phyloP scores from a whole-genome alignment of 2,113 vertebrate species.

The Bufo bufo region DNA sequence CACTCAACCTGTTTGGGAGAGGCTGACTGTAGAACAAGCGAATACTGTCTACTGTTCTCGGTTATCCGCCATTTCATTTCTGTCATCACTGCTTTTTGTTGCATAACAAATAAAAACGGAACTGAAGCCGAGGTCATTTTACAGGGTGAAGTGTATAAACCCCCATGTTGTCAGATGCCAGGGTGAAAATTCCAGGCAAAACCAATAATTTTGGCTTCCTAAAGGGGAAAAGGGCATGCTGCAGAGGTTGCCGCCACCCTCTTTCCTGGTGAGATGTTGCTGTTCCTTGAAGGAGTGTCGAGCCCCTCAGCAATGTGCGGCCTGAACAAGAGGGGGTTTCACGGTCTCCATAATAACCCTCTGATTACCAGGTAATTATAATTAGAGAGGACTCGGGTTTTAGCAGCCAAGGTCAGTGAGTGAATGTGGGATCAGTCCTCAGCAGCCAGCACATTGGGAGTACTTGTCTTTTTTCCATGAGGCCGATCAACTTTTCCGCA shows the following conservation, averaged over 20 bases:
- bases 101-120: too few species aligned
- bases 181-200: too few species aligned
- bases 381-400: slow-evolving; percentile 41
- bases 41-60: not conserved
- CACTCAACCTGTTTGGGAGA: too few species aligned
- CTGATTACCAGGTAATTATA: slow-evolving; percentile 57
- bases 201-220: not conserved
- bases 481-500: not conserved
- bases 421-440: slow-evolving; percentile 31
- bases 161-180: not conserved
- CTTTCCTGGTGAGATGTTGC: too few species aligned
- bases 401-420: slow-evolving; percentile 37
- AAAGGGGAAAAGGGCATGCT: not conserved
- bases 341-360: slow-evolving; percentile 47
- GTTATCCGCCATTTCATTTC: not conserved
- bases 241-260: not conserved
- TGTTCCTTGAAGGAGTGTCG: not conserved
- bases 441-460: slow-evolving; percentile 3
- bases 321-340: slow-evolving; percentile 56
- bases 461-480: slow-evolving; percentile 5
- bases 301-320: not conserved
- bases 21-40: too few species aligned
- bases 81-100: too few species aligned
- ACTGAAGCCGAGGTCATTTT: too few species aligned
- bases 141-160: too few species aligned